phyloP scores from a whole-genome alignment of 2,888 invertebrate species.

The Listrodromus nycthemerus region DNA sequence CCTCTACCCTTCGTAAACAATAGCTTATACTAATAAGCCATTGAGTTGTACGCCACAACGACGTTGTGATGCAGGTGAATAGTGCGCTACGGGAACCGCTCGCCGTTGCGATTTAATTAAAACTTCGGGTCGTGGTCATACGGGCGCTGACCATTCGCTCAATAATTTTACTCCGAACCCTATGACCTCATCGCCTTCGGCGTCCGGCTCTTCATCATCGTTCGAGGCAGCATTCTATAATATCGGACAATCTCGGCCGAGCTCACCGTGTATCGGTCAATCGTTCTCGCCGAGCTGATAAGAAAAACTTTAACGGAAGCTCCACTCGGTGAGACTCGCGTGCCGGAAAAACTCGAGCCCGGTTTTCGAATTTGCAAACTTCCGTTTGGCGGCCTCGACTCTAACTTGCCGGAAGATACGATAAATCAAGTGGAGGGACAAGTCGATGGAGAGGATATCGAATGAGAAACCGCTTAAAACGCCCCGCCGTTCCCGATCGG shows the following conservation, averaged over 20 bases:
- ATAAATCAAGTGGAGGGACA: slow-evolving; percentile 63
- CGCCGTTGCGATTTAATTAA: slow-evolving; percentile 52
- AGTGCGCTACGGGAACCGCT: slow-evolving; percentile 6
- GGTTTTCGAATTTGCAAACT: slow-evolving; percentile 15
- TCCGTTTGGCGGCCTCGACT: slow-evolving; percentile 4
- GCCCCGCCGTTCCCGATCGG: slow-evolving; percentile 4
- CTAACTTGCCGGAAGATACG: slow-evolving; percentile 35
- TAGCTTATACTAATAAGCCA: slow-evolving; percentile 16
- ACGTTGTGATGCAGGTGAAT: slow-evolving; percentile 28
- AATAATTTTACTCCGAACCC: slow-evolving; percentile 16
- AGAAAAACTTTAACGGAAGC: slow-evolving; percentile 10
- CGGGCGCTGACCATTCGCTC: neutral
- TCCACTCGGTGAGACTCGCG: neutral
- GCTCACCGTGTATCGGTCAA: slow-evolving; percentile 12
- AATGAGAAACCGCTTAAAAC: slow-evolving; percentile 38
- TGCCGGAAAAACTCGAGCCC: neutral
- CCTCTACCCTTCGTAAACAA: slow-evolving; percentile 16
- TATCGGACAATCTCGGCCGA: slow-evolving; percentile 7
- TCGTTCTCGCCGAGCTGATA: neutral
- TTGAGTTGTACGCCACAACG: neutral
- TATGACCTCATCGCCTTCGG: neutral
- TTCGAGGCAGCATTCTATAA: neutral
- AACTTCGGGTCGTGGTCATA: slow-evolving; percentile 39
- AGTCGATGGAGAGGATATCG: slow-evolving; percentile 57
- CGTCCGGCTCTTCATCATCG: neutral